Base-by-base conservation (phyloP, 2,888 invertebrate species). In the Corythucha ciliata region DNA sequence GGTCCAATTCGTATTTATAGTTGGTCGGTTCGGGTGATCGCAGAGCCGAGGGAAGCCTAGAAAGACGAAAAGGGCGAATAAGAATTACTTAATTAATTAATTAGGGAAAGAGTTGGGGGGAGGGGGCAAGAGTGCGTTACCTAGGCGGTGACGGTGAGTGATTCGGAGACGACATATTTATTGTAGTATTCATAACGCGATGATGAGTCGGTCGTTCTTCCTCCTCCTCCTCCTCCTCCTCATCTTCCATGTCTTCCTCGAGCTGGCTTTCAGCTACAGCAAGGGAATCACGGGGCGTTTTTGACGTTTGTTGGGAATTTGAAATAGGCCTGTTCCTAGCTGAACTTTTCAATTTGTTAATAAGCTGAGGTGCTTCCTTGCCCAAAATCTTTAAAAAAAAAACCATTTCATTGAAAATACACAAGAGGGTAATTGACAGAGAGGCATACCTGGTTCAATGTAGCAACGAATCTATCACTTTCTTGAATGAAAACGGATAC, bases 301-400 rank as follows among this genome's bases (percentile, higher is more conserved):
- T 33, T 74, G 51, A 33, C 49, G 42, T 49, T 69, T 76, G 62
- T 71, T 70, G 70, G 14, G 59, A 59, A 34, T 63, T 60, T 44
- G 65, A 60, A 14, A 62, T 59, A 18, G 65, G 62, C 34, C 67
- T 59, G 52, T 64, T 67, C 66, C 85, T 84, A 54, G 81, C 79
- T 1, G 90, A n/a, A 84, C 22, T 97, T 78, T 67, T 96, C 96
- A 52, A 98, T 94, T 40, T 97, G 78, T 70, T 98, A 97, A 98
- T 71, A 61, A 96, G 75, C 0, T 91, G 89, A n/a, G n/a, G n/a
- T n/a, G n/a, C n/a, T n/a, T n/a, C n/a, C n/a, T n/a, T n/a, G n/a
- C n/a, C n/a, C n/a, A n/a, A n/a, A n/a, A n/a, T n/a, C n/a, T 10
- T 16, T 36, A 36, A 8, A 36, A 6, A 36, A 10, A 16, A 36